Evolutionary conservation across 1,140 invertebrate species (phyloP).

Genomic region (Coenobita brevimanus): DNA sequence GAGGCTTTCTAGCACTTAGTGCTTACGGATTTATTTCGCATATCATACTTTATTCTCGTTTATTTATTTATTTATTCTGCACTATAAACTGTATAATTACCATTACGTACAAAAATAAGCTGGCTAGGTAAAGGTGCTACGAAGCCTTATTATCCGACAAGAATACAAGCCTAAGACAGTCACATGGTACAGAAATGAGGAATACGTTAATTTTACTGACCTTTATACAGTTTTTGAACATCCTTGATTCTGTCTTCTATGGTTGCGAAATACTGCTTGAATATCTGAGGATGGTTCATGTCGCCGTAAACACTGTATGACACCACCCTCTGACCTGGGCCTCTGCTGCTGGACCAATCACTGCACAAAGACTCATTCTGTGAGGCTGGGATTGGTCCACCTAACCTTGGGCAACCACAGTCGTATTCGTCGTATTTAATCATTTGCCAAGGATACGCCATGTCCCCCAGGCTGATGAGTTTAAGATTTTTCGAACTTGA

Average conservation of each 20-base stretch:
- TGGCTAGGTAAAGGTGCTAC: too few species aligned
- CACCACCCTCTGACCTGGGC: conserved; percentile 50
- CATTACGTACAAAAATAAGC: too few species aligned
- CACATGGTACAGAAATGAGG: not conserved
- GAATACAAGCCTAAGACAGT: too few species aligned
- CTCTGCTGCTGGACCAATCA: conserved; percentile 49
- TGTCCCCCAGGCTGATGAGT: not conserved
- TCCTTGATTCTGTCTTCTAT: conserved; percentile 60
- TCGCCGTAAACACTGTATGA: conserved; percentile 53
- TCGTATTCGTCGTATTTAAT: conserved; percentile 43
- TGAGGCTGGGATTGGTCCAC: not conserved
- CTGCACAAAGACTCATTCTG: conserved; percentile 43
- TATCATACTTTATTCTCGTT: too few species aligned
- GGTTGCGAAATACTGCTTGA: conserved; percentile 47
- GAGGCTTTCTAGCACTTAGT: too few species aligned
- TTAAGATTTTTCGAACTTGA: not conserved
- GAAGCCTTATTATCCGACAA: too few species aligned
- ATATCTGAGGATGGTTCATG: not conserved
- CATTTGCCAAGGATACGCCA: conserved; percentile 29
- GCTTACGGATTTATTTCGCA: too few species aligned
- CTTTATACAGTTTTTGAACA: conserved; percentile 50
- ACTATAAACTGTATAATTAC: too few species aligned
- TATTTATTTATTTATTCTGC: too few species aligned
- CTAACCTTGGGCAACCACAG: conserved; percentile 41
- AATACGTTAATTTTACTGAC: conserved; percentile 17